Evolutionary conservation across 2,113 vertebrate genomes (phyloP), one percentile per base, ranked within the genome.

Genomic region (Epinephelus moara): DNA sequence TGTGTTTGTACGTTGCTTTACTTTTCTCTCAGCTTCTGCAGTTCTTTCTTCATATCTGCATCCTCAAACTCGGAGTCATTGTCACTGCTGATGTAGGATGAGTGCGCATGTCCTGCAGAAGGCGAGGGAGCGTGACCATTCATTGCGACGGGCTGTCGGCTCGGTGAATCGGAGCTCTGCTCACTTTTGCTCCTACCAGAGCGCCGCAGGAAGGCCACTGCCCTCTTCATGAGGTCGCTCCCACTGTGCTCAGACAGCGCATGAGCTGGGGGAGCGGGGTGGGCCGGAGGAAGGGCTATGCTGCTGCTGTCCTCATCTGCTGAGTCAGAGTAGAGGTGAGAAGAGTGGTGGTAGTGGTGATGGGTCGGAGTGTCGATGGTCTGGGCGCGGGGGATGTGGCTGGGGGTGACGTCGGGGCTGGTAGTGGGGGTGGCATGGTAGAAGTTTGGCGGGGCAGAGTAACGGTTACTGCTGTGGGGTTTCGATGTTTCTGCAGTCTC

Each of bases 21-120:
- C 98, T 99, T 99, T 91, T 99, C 98, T 92, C 97, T 95, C 49
- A 99, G 96, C 67, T 94, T 97, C 91, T 98, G 97, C 55, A 99
- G 90, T 68, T 99, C 98, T 70, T 96, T 99, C 93, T 95, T 98
- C 93, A 99, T 97, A 80, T 99, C 98, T 0, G 96, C 95, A 1
- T 99, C 98, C 92, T 99, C 98, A 77, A 98, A 96, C 86, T 99
- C 98, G 0, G 98, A 99, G 88, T 99, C 98, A 0, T 99, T 99
- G 95, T 99, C 98, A 0, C 98, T 99, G 95, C 98, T 99, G 92
- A 98, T 94, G 88, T 97, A 99, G 0, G 98, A 97, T 74, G 89
- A 90, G n/a, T 85, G 92, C 49, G 87, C 33, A 13, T 91, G 91
- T 75, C 90, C 92, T 13, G 76, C 62, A 19, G 88, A 45, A n/a